phyloP scores from a whole-genome alignment of 2,113 vertebrate genomes.

The Columba janthina region DNA sequence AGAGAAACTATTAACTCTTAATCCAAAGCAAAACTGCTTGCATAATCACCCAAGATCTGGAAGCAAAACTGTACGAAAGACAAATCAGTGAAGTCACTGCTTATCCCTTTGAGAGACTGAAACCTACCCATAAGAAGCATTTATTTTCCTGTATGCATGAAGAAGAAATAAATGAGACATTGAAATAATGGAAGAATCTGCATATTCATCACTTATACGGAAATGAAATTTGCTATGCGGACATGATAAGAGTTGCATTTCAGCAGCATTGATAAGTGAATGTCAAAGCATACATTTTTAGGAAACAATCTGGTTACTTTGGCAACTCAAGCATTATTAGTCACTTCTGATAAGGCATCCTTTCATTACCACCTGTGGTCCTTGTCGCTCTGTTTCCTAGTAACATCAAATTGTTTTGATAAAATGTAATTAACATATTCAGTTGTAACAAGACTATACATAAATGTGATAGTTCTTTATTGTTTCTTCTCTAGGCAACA shows the following conservation, averaged over 20 bases:
- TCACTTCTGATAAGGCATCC: slow-evolving; percentile 62
- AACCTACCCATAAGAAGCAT: background rate
- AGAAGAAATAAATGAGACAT: slow-evolving; percentile 55
- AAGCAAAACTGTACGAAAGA: background rate
- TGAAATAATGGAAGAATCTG: slow-evolving; percentile 50
- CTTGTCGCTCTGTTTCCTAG: slow-evolving; percentile 67
- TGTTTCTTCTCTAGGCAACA: background rate
- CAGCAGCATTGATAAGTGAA: slow-evolving; percentile 67
- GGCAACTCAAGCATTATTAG: slow-evolving; percentile 60
- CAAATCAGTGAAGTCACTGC: background rate
- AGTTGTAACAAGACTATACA: slow-evolving; percentile 37
- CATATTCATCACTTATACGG: slow-evolving; percentile 64
- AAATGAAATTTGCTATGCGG: slow-evolving; percentile 71
- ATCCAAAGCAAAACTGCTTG: background rate
- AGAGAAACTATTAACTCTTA: background rate
- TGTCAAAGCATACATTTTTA: slow-evolving; percentile 72
- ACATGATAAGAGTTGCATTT: slow-evolving; percentile 69
- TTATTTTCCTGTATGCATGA: slow-evolving; percentile 16
- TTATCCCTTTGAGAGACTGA: background rate
- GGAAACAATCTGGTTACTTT: slow-evolving; percentile 69
- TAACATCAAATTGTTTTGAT: slow-evolving; percentile 56
- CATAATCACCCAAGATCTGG: background rate
- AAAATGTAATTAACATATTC: slow-evolving; percentile 72
- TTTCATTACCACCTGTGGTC: slow-evolving; percentile 69
- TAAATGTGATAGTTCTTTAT: slow-evolving; percentile 32